A percentile compares a stretch with the other conserved stretches of the same genome.
Conservation (phyloP, 2,888 invertebrate species). For the Alcis repandata region DNA sequence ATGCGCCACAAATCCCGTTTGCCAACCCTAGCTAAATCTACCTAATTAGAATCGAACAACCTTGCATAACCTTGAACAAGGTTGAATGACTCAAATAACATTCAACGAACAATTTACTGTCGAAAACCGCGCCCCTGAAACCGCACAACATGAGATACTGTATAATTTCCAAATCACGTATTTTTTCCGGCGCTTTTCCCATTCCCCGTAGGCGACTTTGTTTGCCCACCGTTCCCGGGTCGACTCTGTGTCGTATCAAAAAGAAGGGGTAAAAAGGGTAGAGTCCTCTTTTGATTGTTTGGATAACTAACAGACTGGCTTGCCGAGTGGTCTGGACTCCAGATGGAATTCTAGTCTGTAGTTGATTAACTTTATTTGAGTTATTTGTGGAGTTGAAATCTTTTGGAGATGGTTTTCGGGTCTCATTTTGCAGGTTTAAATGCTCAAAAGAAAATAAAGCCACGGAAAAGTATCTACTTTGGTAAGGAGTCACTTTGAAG, state of each 20-base stretch:
- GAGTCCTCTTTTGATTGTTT: conserved; percentile 30
- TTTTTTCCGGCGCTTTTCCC: conserved; percentile 46
- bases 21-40: too few relatives aligned
- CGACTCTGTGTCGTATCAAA: conserved; percentile 13
- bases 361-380: background rate
- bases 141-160: conserved; percentile 1
- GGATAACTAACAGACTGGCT: conserved; percentile 22
- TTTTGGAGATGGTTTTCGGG: too few relatives aligned
- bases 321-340: conserved; percentile 2
- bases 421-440: too few relatives aligned
- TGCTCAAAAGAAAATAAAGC: too few relatives aligned
- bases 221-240: conserved; percentile 25
- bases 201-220: conserved; percentile 16
- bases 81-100: too few relatives aligned
- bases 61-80: too few relatives aligned
- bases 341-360: background rate
- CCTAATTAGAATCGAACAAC: too few relatives aligned
- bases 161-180: background rate
- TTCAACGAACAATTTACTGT: too few relatives aligned
- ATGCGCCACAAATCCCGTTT: too few relatives aligned
- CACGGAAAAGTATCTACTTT: too few relatives aligned
- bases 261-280: conserved; percentile 15
- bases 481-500: too few relatives aligned
- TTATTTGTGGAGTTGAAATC: too few relatives aligned
- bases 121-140: background rate